Evolutionary conservation across 2,797 vertebrate species (phyloP).

Genomic region (Gastrophryne carolinensis): DNA sequence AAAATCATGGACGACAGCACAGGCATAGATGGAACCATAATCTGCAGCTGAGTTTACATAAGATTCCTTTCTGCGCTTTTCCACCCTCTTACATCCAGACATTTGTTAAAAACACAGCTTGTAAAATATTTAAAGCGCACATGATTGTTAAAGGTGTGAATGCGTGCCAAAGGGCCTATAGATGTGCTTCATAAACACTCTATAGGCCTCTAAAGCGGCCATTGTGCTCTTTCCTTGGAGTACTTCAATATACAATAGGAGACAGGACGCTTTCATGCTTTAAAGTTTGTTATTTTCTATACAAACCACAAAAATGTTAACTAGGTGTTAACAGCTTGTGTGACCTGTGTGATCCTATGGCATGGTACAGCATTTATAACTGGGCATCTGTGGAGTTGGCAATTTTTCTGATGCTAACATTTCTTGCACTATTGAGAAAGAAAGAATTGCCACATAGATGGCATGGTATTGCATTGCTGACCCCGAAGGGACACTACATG

Average conservation of each 20-base stretch:
- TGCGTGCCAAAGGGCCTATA: background rate
- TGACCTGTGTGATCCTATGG: background rate
- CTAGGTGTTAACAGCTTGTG: background rate
- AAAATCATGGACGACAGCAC: background rate
- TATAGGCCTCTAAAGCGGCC: background rate
- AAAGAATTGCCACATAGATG: too few species aligned
- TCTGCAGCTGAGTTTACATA: background rate
- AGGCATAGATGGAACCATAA: background rate
- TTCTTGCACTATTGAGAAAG: too few species aligned
- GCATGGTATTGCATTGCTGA: too few species aligned
- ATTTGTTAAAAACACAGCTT: background rate
- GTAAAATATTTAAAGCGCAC: slow-evolving; percentile 13
- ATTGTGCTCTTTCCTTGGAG: background rate
- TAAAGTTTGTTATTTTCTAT: background rate
- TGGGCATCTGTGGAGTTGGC: too few species aligned
- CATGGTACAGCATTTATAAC: too few species aligned
- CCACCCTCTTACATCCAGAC: background rate
- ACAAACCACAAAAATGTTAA: background rate
- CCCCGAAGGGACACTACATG: too few species aligned
- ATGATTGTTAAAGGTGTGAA: background rate
- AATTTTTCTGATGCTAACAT: too few species aligned
- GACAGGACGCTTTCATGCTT: background rate
- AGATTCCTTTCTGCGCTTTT: background rate
- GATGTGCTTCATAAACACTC: background rate
- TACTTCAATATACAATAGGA: background rate